Conservation (phyloP, 2,113 vertebrate genomes). For the Melospiza melodia region DNA sequence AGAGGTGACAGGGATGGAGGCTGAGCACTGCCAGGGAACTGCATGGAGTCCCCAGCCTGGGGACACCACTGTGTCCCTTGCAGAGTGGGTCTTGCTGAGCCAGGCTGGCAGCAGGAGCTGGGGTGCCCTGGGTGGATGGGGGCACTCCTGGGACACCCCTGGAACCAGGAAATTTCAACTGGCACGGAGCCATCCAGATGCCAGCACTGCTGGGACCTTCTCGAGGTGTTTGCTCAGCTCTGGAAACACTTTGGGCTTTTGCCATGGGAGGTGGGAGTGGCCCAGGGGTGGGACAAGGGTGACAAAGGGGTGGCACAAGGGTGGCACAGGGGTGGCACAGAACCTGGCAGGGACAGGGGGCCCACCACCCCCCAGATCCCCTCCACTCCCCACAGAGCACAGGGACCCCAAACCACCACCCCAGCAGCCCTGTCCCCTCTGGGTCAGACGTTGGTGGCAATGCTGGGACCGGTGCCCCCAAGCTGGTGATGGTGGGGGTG, state of each 20-base stretch:
- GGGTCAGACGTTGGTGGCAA: rapidly evolving
- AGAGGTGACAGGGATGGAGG: background rate
- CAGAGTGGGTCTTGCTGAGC: background rate
- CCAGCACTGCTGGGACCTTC: rapidly evolving
- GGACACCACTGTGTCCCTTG: rapidly evolving
- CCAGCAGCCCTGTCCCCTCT: background rate
- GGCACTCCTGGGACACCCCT: background rate
- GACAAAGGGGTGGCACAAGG: background rate
- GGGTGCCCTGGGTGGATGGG: too few relatives aligned
- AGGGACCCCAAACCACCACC: background rate
- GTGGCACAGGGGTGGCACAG: background rate
- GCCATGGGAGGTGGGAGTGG: background rate
- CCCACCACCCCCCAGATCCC: too few relatives aligned
- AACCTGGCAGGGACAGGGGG: background rate
- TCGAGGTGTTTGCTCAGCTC: background rate
- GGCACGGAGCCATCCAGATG: rapidly evolving
- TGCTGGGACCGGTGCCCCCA: background rate
- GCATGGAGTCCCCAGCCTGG: rapidly evolving
- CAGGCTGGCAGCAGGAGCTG: background rate
- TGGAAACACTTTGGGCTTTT: background rate
- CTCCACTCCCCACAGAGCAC: background rate
- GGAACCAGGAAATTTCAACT: rapidly evolving
- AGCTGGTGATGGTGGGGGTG: rapidly evolving
- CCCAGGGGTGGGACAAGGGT: background rate
- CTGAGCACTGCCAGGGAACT: background rate